Base-by-base conservation (phyloP, 2,113 vertebrate genomes). In the Chaenogobius annularis region DNA sequence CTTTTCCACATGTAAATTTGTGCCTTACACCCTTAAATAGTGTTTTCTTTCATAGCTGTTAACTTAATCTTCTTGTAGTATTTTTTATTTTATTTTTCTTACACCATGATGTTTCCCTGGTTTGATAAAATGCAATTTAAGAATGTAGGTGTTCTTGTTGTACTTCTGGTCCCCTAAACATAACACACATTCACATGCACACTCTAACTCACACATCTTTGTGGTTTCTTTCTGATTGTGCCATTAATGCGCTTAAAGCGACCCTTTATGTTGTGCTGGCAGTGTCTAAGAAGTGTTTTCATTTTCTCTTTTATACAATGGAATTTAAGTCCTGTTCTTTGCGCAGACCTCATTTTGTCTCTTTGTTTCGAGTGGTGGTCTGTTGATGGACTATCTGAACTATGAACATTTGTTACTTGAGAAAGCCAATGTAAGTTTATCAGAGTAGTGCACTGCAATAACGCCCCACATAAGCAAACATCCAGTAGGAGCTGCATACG, bases 1-100 rank as follows among this genome's bases (percentile, higher is more conserved):
- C 93, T 94, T 92, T 95, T 96, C 96, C 96, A 97, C 96, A 94
- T 99, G 98, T 99, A 97, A 96, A 98, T 98, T 95, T 98, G 98
- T 99, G 98, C 98, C 97, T 99, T 99, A 99, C 96, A 95, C 96
- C 95, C 95, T 95, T 90, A 94, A 95, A 94, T 98, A 97, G 95
- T 98, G 94, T 96, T 94, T 96, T 87, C 92, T 84, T 90, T 82
- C 68, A 67, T 91, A 95, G 92, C 89, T 94, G 94, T 97, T 94
- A 90, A 92, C 85, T 89, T 83, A 88, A 90, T 94, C 87, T 91
- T 83, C 75, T 91, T 79, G 84, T 91, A 83, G 88, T 90, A 69
- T 82, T 31, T 87, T 81, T n/a, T n/a, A n/a, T n/a, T 86, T 73
- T 74, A 54, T 73, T 87, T 91, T 93, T 89, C 85, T 88, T 86